Evolutionary conservation across 2,113 vertebrate species (phyloP).

Genomic region (Halcyon malimbica): DNA sequence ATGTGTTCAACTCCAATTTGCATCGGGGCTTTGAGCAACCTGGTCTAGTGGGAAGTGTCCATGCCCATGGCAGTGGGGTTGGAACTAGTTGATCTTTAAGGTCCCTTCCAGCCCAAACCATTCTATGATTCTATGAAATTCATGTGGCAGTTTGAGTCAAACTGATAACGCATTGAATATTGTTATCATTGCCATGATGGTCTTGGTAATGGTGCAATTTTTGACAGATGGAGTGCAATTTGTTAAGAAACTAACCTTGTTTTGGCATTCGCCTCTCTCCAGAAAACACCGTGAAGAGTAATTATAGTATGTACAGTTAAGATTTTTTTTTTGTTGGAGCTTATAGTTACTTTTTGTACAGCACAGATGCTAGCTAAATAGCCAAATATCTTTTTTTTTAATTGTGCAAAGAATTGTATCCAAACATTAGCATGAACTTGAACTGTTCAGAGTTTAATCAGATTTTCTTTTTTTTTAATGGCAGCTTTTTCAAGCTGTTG

Average conservation of each 20-base stretch:
- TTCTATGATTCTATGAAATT: neutral
- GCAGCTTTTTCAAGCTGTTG: conserved; percentile 6
- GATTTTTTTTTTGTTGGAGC: neutral
- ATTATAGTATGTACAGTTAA: neutral
- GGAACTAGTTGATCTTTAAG: too few species aligned
- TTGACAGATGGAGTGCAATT: neutral
- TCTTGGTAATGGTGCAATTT: neutral
- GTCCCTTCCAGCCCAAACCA: neutral
- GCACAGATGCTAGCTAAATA: neutral
- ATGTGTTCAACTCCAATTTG: too few species aligned
- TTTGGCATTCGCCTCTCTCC: neutral
- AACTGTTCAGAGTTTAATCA: neutral
- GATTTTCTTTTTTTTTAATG: neutral
- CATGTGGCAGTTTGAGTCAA: neutral
- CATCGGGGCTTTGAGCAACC: too few species aligned
- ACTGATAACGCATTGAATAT: neutral
- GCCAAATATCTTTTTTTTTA: neutral
- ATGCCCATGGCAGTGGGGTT: too few species aligned
- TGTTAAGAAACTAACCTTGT: neutral
- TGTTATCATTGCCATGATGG: neutral
- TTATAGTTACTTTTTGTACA: neutral
- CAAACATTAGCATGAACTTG: neutral
- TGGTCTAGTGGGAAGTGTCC: too few species aligned
- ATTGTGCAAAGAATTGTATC: neutral
- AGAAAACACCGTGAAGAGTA: neutral